A percentile compares a stretch with the other conserved stretches of the same genome.
phyloP scores from a whole-genome alignment of 2,888 invertebrate species.

The Escarpia spicata region DNA sequence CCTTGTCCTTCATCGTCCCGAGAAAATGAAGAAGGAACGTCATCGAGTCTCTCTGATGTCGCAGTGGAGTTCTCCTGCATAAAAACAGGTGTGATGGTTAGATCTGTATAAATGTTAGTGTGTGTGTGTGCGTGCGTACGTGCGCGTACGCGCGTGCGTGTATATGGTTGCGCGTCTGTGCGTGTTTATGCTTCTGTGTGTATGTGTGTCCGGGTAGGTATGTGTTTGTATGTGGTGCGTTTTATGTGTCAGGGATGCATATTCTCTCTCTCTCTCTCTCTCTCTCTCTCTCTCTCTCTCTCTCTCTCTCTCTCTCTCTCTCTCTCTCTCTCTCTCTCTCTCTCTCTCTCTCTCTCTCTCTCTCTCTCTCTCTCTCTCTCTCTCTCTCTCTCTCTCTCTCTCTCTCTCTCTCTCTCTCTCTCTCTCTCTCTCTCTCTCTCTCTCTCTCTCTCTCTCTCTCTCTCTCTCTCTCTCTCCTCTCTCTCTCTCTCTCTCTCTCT shows the following conservation, averaged over 20 bases:
- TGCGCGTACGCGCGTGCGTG: neutral
- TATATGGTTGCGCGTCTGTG: neutral
- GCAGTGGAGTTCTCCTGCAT: neutral
- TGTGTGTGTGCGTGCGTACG: neutral
- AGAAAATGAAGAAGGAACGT: neutral
- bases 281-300: too few species aligned
- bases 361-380: too few species aligned
- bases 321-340: neutral
- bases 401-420: too few species aligned
- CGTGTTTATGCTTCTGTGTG: neutral
- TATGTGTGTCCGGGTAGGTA: too few species aligned
- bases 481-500: too few species aligned
- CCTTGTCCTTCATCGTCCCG: neutral
- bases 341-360: too few species aligned
- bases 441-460: neutral
- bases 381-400: too few species aligned
- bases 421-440: neutral
- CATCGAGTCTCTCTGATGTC: neutral
- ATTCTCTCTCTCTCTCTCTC: too few species aligned
- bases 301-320: too few species aligned
- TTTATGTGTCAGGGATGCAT: too few species aligned
- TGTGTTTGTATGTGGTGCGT: too few species aligned
- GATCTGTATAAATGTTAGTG: neutral
- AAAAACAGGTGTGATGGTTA: neutral
- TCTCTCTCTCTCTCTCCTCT: too few species aligned